A percentile compares a stretch with the other conserved stretches of the same genome.
Evolutionary conservation across 2,888 invertebrate species (phyloP).

Genomic region (Ramazzottius varieornatus): DNA sequence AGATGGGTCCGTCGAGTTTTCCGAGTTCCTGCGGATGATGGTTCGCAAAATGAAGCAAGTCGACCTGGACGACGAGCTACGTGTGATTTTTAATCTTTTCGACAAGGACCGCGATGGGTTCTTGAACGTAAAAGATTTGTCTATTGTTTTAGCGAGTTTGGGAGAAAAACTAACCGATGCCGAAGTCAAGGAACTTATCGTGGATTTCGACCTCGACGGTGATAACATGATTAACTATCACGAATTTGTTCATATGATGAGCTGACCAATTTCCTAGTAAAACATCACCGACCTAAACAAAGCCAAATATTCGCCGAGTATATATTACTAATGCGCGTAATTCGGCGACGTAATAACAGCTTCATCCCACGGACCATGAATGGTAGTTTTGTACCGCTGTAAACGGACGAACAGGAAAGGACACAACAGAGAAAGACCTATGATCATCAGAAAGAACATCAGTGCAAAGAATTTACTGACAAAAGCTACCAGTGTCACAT

Average conservation of each 20-base stretch:
- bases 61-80: slow-evolving; percentile 4
- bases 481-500: neutral
- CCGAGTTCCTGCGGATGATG: slow-evolving; percentile 5
- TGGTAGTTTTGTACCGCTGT: neutral
- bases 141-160: neutral
- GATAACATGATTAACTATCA: neutral
- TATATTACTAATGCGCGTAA: no score
- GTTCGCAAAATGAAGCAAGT: neutral
- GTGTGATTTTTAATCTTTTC: neutral
- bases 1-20: slow-evolving; percentile 3
- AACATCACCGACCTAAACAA: neutral
- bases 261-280: neutral
- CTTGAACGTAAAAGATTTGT: neutral
- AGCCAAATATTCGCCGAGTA: no score
- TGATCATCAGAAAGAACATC: neutral
- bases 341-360: no score
- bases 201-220: neutral
- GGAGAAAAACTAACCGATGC: neutral
- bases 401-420: neutral
- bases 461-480: neutral
- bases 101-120: neutral
- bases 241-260: slow-evolving; percentile 4
- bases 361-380: slow-evolving; percentile 3
- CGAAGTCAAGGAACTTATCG: neutral
- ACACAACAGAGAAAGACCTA: neutral